These are phyloP conservation scores for Heterodera carotae DNA, from an alignment of 1,140 invertebrate species.

Conservation along the genomic window DNA sequence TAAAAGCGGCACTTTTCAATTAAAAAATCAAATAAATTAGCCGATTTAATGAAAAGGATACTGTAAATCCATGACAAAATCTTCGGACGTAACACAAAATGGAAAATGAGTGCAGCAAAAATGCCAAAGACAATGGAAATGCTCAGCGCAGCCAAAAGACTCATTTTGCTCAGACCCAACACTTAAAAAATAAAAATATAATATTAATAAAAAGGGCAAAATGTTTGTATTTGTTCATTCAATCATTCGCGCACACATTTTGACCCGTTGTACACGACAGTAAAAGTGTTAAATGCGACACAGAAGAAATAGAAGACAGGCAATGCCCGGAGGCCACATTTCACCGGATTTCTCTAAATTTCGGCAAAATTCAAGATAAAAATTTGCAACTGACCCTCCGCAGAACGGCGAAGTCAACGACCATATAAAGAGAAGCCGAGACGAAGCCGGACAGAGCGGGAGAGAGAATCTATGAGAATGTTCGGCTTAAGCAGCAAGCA, in stretches of 20 bases:
- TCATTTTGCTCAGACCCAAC: slow-evolving; percentile 44
- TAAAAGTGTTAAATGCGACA: slow-evolving; percentile 85
- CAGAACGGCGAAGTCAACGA: slow-evolving; percentile 48
- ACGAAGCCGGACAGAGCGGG: slow-evolving; percentile 47
- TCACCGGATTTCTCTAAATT: slow-evolving; percentile 74
- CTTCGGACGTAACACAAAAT: slow-evolving; percentile 54
- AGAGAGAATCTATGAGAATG: slow-evolving; percentile 45
- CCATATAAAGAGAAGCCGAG: slow-evolving; percentile 44
- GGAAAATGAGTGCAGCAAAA: slow-evolving; percentile 47
- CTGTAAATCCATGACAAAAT: slow-evolving; percentile 43
- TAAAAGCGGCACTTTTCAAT: background rate
- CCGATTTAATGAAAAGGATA: slow-evolving; percentile 14
- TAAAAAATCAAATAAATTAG: background rate
- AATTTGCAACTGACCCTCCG: slow-evolving; percentile 66
- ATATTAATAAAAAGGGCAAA: background rate
- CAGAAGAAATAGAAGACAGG: slow-evolving; percentile 91
- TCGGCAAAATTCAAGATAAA: background rate
- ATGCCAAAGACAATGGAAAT: slow-evolving; percentile 48
- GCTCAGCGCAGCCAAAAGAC: slow-evolving; percentile 46
- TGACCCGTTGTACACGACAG: slow-evolving; percentile 86
- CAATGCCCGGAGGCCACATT: slow-evolving; percentile 78
- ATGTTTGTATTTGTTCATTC: too few relatives aligned
- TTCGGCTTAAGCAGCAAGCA: slow-evolving; percentile 26
- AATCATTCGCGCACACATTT: slow-evolving; percentile 73
- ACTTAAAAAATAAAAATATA: slow-evolving; percentile 43